phyloP scores from a whole-genome alignment of 2,113 vertebrate genomes.

The Apistogramma diplotaenia region DNA sequence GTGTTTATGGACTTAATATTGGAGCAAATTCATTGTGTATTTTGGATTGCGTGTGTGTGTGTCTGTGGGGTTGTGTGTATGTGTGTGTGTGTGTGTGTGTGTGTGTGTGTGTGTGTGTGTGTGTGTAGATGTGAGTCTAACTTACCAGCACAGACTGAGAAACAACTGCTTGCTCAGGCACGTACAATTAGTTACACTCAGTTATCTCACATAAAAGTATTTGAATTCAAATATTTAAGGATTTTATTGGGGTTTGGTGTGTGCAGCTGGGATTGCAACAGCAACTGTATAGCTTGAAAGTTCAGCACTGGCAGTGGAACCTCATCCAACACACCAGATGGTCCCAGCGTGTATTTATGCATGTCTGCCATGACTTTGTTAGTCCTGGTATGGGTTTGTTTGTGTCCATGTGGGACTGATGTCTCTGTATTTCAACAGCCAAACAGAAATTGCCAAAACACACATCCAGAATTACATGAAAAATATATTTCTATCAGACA shows the following conservation, averaged over 20 bases:
- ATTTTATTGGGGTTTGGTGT: background rate
- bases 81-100: background rate
- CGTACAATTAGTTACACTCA: background rate
- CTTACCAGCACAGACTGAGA: background rate
- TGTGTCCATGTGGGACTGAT: background rate
- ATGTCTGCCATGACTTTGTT: background rate
- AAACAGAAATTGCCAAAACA: too few relatives aligned
- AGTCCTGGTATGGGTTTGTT: background rate
- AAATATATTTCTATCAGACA: too few relatives aligned
- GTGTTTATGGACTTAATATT: too few relatives aligned
- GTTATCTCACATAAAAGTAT: background rate
- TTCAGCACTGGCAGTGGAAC: background rate
- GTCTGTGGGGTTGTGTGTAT: background rate
- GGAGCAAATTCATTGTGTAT: too few relatives aligned
- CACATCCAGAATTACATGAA: too few relatives aligned
- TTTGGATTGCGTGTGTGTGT: too few relatives aligned
- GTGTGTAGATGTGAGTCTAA: background rate
- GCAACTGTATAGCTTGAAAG: background rate
- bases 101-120: background rate
- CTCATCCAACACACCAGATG: conserved; percentile 30
- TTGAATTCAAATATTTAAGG: background rate
- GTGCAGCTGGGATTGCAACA: conserved; percentile 1
- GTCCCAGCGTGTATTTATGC: background rate
- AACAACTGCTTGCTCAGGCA: background rate
- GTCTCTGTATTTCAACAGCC: background rate